Conservation (phyloP, 2,113 vertebrate species). For the Procavia capensis region DNA sequence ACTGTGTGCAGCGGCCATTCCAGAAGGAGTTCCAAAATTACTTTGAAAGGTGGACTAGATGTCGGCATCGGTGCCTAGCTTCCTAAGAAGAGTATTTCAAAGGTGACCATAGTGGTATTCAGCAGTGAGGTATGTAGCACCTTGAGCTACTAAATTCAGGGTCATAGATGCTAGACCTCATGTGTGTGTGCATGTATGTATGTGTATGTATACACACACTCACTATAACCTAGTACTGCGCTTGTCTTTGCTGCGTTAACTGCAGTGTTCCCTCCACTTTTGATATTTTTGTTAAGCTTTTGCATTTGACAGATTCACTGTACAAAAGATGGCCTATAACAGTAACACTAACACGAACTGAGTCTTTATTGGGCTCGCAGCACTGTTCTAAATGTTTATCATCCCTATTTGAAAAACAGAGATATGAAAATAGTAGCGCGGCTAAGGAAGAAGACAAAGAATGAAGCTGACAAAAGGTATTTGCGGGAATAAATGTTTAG, state of each 20-base stretch:
- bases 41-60: no score
- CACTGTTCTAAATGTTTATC: neutral
- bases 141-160: no score
- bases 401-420: neutral
- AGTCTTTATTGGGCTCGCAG: neutral
- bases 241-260: neutral
- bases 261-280: neutral
- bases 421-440: neutral
- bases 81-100: no score
- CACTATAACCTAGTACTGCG: neutral
- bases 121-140: no score
- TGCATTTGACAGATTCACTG: neutral
- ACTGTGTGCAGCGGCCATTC: no score
- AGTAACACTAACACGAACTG: neutral
- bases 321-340: neutral
- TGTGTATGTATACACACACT: no score
- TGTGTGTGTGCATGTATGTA: no score
- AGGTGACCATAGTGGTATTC: no score
- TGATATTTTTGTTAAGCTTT: neutral
- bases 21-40: no score
- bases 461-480: neutral
- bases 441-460: neutral
- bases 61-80: no score
- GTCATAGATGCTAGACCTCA: no score
- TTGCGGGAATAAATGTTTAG: neutral